Evolutionary conservation across 2,888 invertebrate species (phyloP), one percentile per base, ranked within the genome.

Genomic region (Hyles lineata): DNA sequence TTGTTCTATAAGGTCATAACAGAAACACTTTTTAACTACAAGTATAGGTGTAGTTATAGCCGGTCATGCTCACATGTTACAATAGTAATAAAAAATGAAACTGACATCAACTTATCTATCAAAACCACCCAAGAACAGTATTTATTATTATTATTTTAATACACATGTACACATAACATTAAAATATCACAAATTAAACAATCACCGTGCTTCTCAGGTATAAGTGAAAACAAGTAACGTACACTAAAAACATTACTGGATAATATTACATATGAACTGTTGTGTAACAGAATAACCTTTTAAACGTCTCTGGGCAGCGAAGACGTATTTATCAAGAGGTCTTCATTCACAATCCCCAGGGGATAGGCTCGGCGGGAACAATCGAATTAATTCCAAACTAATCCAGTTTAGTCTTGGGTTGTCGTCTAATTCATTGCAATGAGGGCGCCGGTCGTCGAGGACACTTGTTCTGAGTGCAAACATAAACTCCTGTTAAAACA

Each of bases 321-420:
- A 55, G 55, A 67, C 67, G 50, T 63, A 23, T 23, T 63, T 63
- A 63, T 63, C 72, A 63, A 63, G 63, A 72, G 70, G 72, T 61
- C 29, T 58, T 72, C 70, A 43, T 71, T n/a, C 23, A 71, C 35
- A 43, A 70, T 50, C 63, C 67, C 67, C 50, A 2, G 23, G 11
- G 67, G 50, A 67, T 23, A 67, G 50, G 67, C 50, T 5, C 25
- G 69, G 72, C 25, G 69, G 72, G 61, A 72, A 72, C 76, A 76
- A 77, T 76, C 78, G 72, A 74, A 79, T 78, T 77, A 82, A 77
- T 79, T 79, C 71, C 74, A 62, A 78, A 79, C 79, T 78, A 82
- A 82, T 78, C 74, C 77, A 75, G 77, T 82, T 79, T 72, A 72
- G 74, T 50, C 62, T 72, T 60, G 72, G 70, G 23, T 50, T 74